Percentiles rank a stretch among this genome's conserved stretches.
These are phyloP conservation scores for Alcedo atthis DNA, from an alignment of 2,797 vertebrate genomes.

Conservation along the genomic window DNA sequence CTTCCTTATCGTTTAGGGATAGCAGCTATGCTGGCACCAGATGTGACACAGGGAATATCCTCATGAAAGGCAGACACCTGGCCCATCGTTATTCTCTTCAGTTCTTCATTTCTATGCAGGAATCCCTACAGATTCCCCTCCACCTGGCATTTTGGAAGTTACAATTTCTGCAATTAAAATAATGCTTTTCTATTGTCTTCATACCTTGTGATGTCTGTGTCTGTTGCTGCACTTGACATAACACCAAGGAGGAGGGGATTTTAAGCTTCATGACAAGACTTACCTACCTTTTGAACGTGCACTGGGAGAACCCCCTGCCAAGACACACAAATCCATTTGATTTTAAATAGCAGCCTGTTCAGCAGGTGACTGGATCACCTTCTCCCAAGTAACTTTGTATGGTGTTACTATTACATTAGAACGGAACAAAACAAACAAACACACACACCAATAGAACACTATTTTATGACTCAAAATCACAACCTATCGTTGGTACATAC, in stretches of 20 bases:
- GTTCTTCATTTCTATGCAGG: slow-evolving; percentile 2
- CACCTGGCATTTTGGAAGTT: slow-evolving; percentile 3
- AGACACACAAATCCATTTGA: neutral
- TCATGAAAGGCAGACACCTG: slow-evolving; percentile 54
- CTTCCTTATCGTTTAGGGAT: slow-evolving; percentile 20
- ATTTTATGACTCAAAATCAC: neutral
- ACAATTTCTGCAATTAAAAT: slow-evolving; percentile 13
- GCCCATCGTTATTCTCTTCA: neutral
- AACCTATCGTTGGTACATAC: neutral
- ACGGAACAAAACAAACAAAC: neutral
- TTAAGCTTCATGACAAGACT: neutral
- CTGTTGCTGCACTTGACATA: neutral
- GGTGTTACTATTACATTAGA: neutral
- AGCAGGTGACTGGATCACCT: neutral
- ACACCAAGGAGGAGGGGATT: neutral
- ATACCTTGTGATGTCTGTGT: neutral
- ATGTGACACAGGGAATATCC: slow-evolving; percentile 47
- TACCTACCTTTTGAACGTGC: neutral
- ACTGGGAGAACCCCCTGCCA: neutral
- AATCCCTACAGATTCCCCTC: slow-evolving; percentile 6
- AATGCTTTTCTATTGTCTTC: neutral
- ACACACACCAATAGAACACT: neutral
- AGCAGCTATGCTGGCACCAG: slow-evolving; percentile 55
- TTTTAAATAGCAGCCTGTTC: neutral
- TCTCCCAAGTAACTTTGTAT: neutral